Base-by-base conservation (phyloP, 2,797 vertebrate species). In the Hydrolagus colliei region DNA sequence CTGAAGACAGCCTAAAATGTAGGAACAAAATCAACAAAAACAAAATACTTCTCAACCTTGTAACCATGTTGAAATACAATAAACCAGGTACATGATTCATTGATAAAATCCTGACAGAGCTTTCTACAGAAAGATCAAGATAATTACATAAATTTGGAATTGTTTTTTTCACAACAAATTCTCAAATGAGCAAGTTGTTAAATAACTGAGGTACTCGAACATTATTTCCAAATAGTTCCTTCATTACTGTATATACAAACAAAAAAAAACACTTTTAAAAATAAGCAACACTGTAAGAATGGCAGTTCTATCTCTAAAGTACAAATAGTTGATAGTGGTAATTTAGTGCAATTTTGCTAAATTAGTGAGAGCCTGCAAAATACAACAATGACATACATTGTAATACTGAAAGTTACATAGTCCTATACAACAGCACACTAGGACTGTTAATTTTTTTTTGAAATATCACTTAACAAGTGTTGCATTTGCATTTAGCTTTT, bases 1-100 rank as follows among this genome's bases (percentile, higher is more conserved):
- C 93, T 95, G 94, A 95, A 90, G 93, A 95, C 91, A 96, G 94
- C 93, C 95, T 94, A 94, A 90, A 93, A 93, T 90, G 90, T 90
- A 91, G 93, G 92, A 94, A 92, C 88, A 92, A 90, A 92, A 91
- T 92, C 0, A 87, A 87, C 85, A 86, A 65, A 86, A 88, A 27
- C 1, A 87, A 18, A 89, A 87, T 86, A 92, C 89, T 91, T 91
- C 90, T 93, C 90, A 88, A 90, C 88, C 91, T 92, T 93, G 90
- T 88, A 91, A 91, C 90, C 90, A 87, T 89, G 91, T 88, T 90
- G 87, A 86, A 89, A 86, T 89, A 91, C 90, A 92, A 89, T 88
- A 88, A 91, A 88, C 87, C 90, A 52, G 91, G 87, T 91, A 89
- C 73, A 91, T 90, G 87, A 90, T 90, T 90, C 90, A 87, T 68